phyloP scores from a whole-genome alignment of 2,113 vertebrate genomes.

The Sinocyclocheilus anophthalmus region DNA sequence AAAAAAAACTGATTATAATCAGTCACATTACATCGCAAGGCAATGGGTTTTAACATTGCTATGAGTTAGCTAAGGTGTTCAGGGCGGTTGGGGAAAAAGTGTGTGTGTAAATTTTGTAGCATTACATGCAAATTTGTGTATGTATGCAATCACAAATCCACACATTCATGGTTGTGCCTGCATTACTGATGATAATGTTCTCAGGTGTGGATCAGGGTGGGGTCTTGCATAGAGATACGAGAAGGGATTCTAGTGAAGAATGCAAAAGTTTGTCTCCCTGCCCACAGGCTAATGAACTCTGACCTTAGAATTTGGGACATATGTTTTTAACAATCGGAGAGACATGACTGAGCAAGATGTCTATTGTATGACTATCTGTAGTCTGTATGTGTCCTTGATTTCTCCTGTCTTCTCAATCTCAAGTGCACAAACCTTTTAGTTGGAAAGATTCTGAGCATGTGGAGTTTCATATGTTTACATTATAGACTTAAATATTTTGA shows the following conservation, averaged over 20 bases:
- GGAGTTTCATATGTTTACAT: neutral
- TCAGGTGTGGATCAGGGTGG: neutral
- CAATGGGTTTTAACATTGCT: neutral
- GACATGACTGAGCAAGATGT: neutral
- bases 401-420: neutral
- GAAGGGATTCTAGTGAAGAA: neutral
- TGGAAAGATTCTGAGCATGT: neutral
- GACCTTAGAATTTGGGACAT: neutral
- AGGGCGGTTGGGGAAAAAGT: neutral
- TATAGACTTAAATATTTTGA: too few relatives aligned
- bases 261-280: neutral
- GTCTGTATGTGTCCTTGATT: neutral
- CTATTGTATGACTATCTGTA: neutral
- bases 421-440: neutral
- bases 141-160: neutral
- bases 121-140: too few relatives aligned
- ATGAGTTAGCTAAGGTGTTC: neutral
- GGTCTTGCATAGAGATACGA: neutral
- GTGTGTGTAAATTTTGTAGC: too few relatives aligned
- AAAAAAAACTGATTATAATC: constrained; percentile 8
- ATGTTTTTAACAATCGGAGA: neutral
- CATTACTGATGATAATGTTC: neutral
- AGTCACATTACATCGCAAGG: neutral
- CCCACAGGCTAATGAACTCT: constrained; percentile 7
- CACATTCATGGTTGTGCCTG: too few relatives aligned